Conservation (phyloP, 2,113 vertebrate genomes). For the Notothenia coriiceps region DNA sequence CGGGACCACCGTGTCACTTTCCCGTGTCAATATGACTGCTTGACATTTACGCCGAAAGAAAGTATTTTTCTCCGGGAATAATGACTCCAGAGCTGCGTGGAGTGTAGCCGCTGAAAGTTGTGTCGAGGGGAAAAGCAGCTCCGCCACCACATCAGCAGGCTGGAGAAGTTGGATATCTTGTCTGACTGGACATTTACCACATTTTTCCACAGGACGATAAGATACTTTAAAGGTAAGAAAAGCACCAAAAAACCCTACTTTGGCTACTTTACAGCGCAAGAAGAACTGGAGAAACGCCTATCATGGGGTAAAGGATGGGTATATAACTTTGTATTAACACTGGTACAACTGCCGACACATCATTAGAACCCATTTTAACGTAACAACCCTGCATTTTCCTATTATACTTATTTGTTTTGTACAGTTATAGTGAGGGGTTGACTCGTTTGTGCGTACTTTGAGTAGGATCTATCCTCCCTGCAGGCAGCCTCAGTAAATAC, state of each 20-base stretch:
- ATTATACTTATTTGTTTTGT: rapidly evolving
- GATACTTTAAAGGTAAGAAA: slow-evolving; percentile 43
- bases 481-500: background rate
- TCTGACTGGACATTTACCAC: slow-evolving; percentile 27
- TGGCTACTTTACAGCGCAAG: too few species aligned
- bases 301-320: too few species aligned
- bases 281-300: too few species aligned
- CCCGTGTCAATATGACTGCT: background rate
- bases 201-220: background rate
- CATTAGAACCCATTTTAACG: too few species aligned
- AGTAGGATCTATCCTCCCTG: background rate
- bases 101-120: slow-evolving; percentile 53
- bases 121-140: slow-evolving; percentile 20
- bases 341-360: too few species aligned
- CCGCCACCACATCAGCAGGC: slow-evolving; percentile 48
- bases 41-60: background rate
- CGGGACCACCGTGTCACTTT: slow-evolving; percentile 12
- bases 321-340: too few species aligned
- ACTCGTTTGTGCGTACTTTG: background rate
- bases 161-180: slow-evolving; percentile 51
- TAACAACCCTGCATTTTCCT: background rate
- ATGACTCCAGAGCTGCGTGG: background rate
- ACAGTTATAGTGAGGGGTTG: background rate
- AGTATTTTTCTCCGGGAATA: background rate
- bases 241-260: background rate